A percentile compares a stretch with the other conserved stretches of the same genome.
Evolutionary conservation across 2,113 vertebrate species (phyloP).

Genomic region (Ictidomys tridecemlineatus): DNA sequence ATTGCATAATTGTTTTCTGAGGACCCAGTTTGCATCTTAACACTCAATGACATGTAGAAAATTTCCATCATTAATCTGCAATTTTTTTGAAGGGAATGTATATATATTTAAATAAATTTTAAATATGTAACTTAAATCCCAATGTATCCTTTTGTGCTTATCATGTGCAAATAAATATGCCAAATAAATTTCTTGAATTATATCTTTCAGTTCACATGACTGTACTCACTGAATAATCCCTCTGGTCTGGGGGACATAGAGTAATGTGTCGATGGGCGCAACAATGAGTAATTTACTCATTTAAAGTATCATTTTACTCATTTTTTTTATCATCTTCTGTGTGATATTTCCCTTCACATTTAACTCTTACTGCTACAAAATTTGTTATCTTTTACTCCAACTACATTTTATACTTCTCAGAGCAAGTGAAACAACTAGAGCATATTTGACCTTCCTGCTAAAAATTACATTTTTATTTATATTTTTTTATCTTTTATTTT

Average conservation of each 20-base stretch:
- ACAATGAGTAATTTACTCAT: neutral
- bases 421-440: neutral
- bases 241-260: neutral
- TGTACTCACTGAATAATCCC: neutral
- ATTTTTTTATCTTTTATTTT: no score
- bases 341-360: neutral
- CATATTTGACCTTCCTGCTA: neutral
- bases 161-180: neutral
- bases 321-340: neutral
- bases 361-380: neutral
- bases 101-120: no score
- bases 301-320: neutral
- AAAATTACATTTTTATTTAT: neutral
- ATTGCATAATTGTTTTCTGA: neutral
- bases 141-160: no score
- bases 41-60: neutral
- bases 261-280: neutral
- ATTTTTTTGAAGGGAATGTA: neutral
- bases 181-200: neutral
- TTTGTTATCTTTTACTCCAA: neutral
- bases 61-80: neutral
- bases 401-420: neutral
- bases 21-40: neutral
- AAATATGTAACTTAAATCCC: no score
- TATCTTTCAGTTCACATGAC: neutral